Evolutionary conservation across 2,888 invertebrate genomes (phyloP).

Genomic region (Arge pagana): DNA sequence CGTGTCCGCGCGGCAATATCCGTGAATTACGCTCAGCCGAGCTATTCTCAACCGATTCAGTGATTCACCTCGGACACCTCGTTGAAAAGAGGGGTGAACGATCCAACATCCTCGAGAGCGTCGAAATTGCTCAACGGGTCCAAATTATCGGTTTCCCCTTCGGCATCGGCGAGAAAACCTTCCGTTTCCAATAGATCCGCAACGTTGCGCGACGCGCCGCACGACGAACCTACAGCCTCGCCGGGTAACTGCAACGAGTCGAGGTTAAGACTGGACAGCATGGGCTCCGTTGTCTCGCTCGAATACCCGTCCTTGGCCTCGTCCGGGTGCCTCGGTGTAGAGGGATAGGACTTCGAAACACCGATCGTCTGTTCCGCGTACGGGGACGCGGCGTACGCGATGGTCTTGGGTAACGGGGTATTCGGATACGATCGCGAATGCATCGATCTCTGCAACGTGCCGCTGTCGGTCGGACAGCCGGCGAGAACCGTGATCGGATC

Average conservation of each 20-base stretch:
- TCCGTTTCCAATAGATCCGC: constrained; percentile 50
- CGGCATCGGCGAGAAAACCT: constrained; percentile 45
- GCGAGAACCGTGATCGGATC: constrained; percentile 43
- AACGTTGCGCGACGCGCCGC: constrained; percentile 49
- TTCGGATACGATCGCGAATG: constrained; percentile 57
- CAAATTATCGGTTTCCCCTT: constrained; percentile 47
- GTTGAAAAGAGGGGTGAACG: constrained; percentile 53
- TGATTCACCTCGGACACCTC: constrained; percentile 54
- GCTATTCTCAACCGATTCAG: constrained; percentile 37
- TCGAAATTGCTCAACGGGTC: constrained; percentile 53
- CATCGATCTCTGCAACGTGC: constrained; percentile 45
- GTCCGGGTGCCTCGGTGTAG: constrained; percentile 66
- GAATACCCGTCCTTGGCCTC: constrained; percentile 39
- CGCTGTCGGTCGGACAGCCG: constrained; percentile 37
- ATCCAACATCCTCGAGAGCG: constrained; percentile 52
- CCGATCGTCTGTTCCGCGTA: constrained; percentile 47
- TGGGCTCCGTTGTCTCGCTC: constrained; percentile 51
- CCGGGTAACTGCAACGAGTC: constrained; percentile 47
- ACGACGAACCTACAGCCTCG: constrained; percentile 37
- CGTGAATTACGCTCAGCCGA: too few species aligned
- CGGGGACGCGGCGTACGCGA: constrained; percentile 38
- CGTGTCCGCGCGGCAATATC: too few species aligned
- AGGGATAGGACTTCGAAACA: constrained; percentile 75
- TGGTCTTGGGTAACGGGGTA: constrained; percentile 51
- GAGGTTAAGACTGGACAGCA: constrained; percentile 52